Base-by-base conservation (phyloP, 2,888 invertebrate genomes). In the Cephus nigrinus region DNA sequence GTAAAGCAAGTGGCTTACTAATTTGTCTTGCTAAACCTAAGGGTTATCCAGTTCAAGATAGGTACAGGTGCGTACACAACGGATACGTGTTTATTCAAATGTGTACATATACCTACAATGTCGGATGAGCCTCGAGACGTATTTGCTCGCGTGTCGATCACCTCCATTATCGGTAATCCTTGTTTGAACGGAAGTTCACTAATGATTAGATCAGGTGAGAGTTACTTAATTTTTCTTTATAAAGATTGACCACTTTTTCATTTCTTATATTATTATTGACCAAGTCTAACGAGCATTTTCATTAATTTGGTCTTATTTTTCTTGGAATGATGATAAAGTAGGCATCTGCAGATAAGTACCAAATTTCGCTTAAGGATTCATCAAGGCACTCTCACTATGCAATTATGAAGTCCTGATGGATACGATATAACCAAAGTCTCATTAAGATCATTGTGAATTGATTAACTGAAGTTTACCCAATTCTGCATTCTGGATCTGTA, bases 161-260 rank as follows among this genome's bases (percentile, higher is more conserved):
- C 82, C 83, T 83, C 86, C 81, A 85, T 86, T 85, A 86, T 83
- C 78, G 82, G 83, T 81, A 82, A 80, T 82, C 82, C 86, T 83
- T 23, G 55, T 55, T 55, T 23, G 2, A 23, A 23, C 55, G 55
- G 9, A 55, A 55, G 1, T 40, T 55, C 23, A 9, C 23, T 55
- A 9, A 55, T 2, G 23, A 55, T 55, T 55, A 55, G 55, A 23
- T 55, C 15, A 55, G 9, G 9, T 23, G 23, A 9, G 55, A 15
- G 23, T 23, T 55, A 9, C 23, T 55, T 23, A 23, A 55, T 23
- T 23, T 55, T 40, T 15, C 5, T 40, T 15, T 15, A 15, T 36
- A 36, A 36, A 36, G 36, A 36, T 12, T 36, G 1, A 36, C 4
- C 0, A 36, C 9, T 15, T 23, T 55, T 23, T 5, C 5, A 23